phyloP scores from a whole-genome alignment of 2,113 vertebrate species.

The Acanthochromis polyacanthus region DNA sequence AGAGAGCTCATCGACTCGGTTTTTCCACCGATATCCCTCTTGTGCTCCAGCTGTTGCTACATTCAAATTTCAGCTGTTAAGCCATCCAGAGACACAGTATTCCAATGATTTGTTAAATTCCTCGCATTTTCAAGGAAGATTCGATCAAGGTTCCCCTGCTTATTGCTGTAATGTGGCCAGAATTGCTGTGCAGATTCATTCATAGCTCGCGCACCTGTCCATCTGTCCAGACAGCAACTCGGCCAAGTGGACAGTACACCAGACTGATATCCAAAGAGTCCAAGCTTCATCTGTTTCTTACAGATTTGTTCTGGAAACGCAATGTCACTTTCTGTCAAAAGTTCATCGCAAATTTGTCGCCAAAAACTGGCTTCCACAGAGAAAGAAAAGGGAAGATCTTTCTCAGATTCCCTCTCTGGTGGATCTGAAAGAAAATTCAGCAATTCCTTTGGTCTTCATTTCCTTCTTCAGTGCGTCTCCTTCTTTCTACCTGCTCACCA shows the following conservation, averaged over 20 bases:
- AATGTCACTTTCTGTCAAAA: conserved; percentile 18
- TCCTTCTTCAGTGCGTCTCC: conserved; percentile 16
- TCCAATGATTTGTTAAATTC: conserved; percentile 13
- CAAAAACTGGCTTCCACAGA: conserved; percentile 2
- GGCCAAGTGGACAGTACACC: conserved; percentile 29
- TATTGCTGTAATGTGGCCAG: conserved; percentile 41
- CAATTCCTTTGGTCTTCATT: conserved; percentile 31
- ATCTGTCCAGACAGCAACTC: conserved; percentile 34
- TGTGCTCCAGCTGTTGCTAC: conserved; percentile 52
- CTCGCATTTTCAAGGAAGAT: conserved; percentile 13
- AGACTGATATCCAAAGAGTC: conserved; percentile 27
- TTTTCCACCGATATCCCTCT: conserved; percentile 7
- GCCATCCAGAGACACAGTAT: conserved; percentile 31
- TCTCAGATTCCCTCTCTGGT: conserved; percentile 5
- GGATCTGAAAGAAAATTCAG: conserved; percentile 13
- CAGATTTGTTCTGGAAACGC: conserved; percentile 11
- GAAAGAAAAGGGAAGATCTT: neutral
- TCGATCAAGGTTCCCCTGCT: conserved; percentile 11
- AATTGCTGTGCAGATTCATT: conserved; percentile 29
- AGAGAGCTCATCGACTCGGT: conserved; percentile 36
- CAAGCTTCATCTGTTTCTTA: conserved; percentile 23
- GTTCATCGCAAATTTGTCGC: conserved; percentile 24
- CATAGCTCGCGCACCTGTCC: conserved; percentile 31
- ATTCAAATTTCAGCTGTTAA: conserved; percentile 48
- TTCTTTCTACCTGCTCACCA: conserved; percentile 12